These are phyloP conservation scores for Gymnodraco acuticeps DNA, from an alignment of 2,797 vertebrate genomes.

Conservation along the genomic window DNA sequence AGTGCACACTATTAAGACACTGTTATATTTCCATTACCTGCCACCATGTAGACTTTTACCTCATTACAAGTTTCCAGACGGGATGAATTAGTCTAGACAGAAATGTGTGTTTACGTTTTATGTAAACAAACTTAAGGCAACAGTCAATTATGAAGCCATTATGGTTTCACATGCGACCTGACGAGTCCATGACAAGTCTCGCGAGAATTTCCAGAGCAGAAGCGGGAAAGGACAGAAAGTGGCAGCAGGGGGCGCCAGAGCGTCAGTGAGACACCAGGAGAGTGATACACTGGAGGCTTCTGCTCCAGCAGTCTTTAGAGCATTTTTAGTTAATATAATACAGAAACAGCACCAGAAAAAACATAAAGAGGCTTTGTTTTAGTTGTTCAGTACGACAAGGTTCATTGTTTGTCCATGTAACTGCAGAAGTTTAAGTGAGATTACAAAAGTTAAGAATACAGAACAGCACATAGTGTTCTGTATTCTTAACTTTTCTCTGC, in stretches of 20 bases:
- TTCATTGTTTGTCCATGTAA: neutral
- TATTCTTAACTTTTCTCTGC: too few species aligned
- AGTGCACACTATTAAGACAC: neutral
- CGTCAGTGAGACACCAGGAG: neutral
- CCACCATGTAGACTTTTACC: neutral
- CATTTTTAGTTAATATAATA: neutral
- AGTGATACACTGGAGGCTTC: neutral
- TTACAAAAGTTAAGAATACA: neutral
- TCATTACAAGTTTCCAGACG: slow-evolving; percentile 19
- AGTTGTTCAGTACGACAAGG: neutral
- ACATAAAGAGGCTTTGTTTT: neutral
- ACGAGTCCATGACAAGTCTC: neutral
- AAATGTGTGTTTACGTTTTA: slow-evolving; percentile 39
- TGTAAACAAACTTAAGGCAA: slow-evolving; percentile 41
- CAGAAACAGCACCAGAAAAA: neutral
- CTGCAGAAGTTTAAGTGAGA: neutral
- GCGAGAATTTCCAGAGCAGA: neutral
- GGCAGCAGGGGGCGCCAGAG: slow-evolving; percentile 62
- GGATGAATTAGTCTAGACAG: slow-evolving; percentile 12
- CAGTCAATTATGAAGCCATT: slow-evolving; percentile 35
- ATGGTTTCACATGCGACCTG: neutral
- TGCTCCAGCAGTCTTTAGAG: neutral
- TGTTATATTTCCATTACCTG: slow-evolving; percentile 12
- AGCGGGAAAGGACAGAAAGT: neutral
- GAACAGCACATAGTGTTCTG: neutral